Evolutionary conservation across 2,113 vertebrate species (phyloP).

Genomic region (human): DNA sequence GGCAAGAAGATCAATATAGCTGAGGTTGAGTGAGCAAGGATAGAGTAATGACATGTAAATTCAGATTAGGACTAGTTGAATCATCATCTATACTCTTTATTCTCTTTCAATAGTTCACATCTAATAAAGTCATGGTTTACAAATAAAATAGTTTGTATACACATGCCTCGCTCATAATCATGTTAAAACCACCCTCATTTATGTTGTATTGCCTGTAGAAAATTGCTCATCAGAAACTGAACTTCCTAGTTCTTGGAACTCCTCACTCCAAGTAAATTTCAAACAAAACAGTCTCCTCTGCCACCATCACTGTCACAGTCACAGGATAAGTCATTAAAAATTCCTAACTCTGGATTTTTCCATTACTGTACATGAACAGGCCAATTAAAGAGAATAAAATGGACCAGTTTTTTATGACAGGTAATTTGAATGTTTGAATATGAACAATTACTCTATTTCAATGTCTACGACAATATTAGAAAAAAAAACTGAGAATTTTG

Average conservation of each 20-base stretch:
- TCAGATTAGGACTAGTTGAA: neutral
- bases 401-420: neutral
- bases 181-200: neutral
- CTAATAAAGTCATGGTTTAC: neutral
- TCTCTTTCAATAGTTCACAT: neutral
- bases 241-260: neutral
- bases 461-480: neutral
- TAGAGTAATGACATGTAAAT: neutral
- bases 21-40: neutral
- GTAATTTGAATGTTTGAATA: neutral
- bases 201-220: neutral
- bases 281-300: neutral
- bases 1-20: neutral
- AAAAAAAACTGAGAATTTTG: neutral
- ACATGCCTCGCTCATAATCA: neutral
- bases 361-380: neutral
- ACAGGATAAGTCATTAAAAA: neutral
- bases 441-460: neutral
- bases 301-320: neutral
- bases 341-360: neutral
- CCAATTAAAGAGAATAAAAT: neutral
- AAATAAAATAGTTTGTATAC: neutral
- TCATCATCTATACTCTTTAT: neutral
- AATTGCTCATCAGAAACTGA: neutral
- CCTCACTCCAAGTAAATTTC: neutral